Percentiles rank a stretch among this genome's conserved stretches.
Conservation (phyloP, 2,797 vertebrate species). For the Urosaurus nigricauda region DNA sequence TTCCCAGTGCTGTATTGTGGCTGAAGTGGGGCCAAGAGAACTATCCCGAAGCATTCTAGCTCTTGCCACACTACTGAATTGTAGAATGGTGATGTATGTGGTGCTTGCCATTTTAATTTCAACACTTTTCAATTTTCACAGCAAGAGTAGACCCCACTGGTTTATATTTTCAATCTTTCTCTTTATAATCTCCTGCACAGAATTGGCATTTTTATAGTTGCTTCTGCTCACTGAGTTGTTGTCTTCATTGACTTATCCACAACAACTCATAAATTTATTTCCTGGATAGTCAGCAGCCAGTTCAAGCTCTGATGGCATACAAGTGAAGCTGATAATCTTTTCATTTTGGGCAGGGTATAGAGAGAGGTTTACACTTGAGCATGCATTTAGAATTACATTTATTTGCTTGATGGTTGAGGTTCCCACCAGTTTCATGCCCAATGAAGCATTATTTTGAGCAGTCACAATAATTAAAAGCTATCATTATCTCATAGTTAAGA, state of each 20-base stretch:
- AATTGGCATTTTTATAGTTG: not conserved
- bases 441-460: not conserved
- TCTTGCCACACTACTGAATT: not conserved
- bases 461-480: not conserved
- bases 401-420: too few relatives aligned
- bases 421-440: too few relatives aligned
- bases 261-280: not conserved
- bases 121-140: not conserved
- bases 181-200: not conserved
- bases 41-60: not conserved
- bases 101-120: not conserved
- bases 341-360: not conserved
- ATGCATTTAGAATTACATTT: too few relatives aligned
- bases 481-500: not conserved
- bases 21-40: not conserved
- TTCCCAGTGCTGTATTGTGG: not conserved
- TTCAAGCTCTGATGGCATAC: not conserved
- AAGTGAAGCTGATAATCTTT: not conserved
- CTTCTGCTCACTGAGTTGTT: not conserved
- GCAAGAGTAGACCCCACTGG: not conserved
- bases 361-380: too few relatives aligned
- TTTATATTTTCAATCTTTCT: not conserved
- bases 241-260: slow-evolving; percentile 2
- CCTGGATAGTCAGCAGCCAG: not conserved
- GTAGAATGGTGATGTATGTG: not conserved